Base-by-base conservation (phyloP, 2,797 vertebrate species). In the Phalanger gymnotis region DNA sequence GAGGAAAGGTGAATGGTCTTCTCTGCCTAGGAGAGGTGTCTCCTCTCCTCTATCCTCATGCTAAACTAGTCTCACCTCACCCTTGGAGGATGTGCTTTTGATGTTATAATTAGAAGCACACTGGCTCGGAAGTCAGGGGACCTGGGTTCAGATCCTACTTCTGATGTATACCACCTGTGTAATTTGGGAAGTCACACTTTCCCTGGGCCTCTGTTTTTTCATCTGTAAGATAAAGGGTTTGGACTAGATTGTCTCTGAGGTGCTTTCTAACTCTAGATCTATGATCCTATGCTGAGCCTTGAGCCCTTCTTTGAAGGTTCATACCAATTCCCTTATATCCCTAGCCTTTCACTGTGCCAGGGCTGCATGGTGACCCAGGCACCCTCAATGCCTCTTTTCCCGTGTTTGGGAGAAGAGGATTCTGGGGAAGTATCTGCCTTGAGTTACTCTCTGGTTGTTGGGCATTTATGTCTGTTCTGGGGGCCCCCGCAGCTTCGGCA, bases 401-500 rank as follows among this genome's bases (percentile, higher is more conserved):
- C 27, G 61, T 34, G 81, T 34, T 19, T 54, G 61, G 92, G 94
- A 40, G 90, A 89, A 92, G 58, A 54, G 52, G 53, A 81, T 51
- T 55, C 30, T 12, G 91, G 90, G 90, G 90, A 58, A 91, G 73
- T 40, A 56, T 16, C 52, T 11, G 0, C 57, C 54, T 94, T 89
- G 94, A 51, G 19, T 47, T 27, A 87, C n/a, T 58, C 40, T 31
- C 14, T 90, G 40, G 51, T 34, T 28, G 47, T 53, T 52, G 61
- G 54, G 91, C 34, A 19, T 92, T 40, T 56, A 94, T 31, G n/a
- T 22, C 14, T 61, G 58, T 2, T 51, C 90, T 94, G 96, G 94
- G 96, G 94, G 90, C 92, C 91, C 87, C 55, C 96, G 95, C 98
- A 99, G 99, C 96, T 99, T 7, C 99, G 98, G 97, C 99, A 98